Evolutionary conservation across 2,888 invertebrate species (phyloP), one percentile per base, ranked within the genome.

Genomic region (Monochamus alternatus): DNA sequence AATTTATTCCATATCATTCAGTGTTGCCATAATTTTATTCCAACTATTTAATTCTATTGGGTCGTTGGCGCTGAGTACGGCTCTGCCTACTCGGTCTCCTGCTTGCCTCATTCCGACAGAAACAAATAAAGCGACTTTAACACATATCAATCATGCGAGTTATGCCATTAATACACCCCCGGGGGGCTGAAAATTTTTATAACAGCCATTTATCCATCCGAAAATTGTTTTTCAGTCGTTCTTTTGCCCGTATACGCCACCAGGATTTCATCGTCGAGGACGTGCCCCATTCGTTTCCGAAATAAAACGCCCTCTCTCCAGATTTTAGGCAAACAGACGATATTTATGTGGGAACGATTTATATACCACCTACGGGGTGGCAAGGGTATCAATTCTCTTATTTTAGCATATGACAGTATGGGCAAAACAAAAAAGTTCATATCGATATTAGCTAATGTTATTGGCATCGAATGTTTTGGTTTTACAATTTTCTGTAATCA

Each of bases 131-230:
- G 73, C 76, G 69, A 76, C 80, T 75, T 75, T 66, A 58, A 64
- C 74, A 71, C 65, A 81, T 80, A 83, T 83, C 82, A 83, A 81
- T 83, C 82, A 83, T 80, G 78, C 60, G 76, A 75, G 76, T 81
- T 75, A 75, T 43, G 78, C 79, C 81, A 82, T 82, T 82, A 81
- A 82, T 82, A 79, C 80, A 66, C 73, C 79, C 75, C 75, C 79
- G 60, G 82, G 79, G 75, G 76, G 79, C 76, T 75, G 60, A 55
- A 60, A 51, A 58, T 71, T 76, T 76, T 79, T 76, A 64, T 77
- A 67, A 70, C 70, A 73, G 76, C 77, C 60, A 72, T 77, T 77
- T 79, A 77, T 79, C 74, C 74, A 47, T 70, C 66, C 68, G 75
- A 77, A 75, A 75, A 79, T 75, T 78, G 75, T 73, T 79, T 74